Percentiles rank a stretch among this genome's conserved stretches.
phyloP scores from a whole-genome alignment of 2,113 vertebrate species.

The Dipodomys stephensi region DNA sequence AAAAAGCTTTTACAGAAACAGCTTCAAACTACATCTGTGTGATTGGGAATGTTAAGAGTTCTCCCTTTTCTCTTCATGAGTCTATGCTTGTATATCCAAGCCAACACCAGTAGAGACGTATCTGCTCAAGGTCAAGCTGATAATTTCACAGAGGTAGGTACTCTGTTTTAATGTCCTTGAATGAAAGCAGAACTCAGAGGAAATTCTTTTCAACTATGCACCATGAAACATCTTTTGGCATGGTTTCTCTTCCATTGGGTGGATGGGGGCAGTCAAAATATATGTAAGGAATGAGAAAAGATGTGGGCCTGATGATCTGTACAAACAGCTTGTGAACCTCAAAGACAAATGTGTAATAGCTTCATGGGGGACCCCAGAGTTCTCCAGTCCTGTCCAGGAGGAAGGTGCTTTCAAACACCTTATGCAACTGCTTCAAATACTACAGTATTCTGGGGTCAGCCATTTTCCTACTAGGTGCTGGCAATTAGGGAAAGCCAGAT shows the following conservation, averaged over 20 bases:
- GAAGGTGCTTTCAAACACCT: slow-evolving; percentile 1
- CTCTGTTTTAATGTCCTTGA: slow-evolving; percentile 34
- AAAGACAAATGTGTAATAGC: neutral
- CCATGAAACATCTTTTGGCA: neutral
- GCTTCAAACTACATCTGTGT: neutral
- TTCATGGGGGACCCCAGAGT: neutral
- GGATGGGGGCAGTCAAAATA: neutral
- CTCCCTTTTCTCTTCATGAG: neutral
- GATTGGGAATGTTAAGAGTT: slow-evolving; percentile 1
- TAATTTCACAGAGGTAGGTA: slow-evolving; percentile 17
- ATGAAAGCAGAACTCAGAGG: slow-evolving; percentile 31
- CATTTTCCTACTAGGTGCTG: slow-evolving; percentile 14
- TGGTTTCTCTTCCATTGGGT: neutral
- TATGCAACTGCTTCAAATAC: neutral
- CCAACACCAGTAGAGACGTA: neutral
- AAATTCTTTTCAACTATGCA: slow-evolving; percentile 52
- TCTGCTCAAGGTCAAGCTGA: neutral
- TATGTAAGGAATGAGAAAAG: neutral
- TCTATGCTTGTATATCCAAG: neutral
- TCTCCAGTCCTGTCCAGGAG: neutral
- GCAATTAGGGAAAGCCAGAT: slow-evolving; percentile 8
- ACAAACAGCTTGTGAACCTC: neutral
- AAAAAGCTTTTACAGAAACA: slow-evolving; percentile 4
- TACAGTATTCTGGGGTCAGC: neutral
- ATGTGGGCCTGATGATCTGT: neutral